Evolutionary conservation across 2,113 vertebrate genomes (phyloP), one percentile per base, ranked within the genome.

Genomic region (Upupa epops): DNA sequence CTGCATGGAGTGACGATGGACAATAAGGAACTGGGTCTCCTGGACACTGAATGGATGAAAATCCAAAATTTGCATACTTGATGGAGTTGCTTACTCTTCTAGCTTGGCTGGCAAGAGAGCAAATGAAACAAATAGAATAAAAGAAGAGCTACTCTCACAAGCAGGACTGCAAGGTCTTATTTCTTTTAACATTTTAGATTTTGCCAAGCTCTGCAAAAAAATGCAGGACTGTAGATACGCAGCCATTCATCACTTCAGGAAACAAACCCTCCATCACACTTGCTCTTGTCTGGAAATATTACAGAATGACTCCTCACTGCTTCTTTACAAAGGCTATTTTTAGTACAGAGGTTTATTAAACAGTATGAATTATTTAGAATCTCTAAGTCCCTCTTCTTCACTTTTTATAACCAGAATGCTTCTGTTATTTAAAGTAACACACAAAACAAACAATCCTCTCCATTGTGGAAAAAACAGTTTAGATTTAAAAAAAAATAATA

Each of bases 101-200:
- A 89, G 52, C 88, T 65, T 51, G 70, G 91, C 83, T 94, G 55
- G 81, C 94, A 94, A 86, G 45, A 84, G 1, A 90, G 51, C 84
- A 93, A 95, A 79, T 75, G 59, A 93, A 95, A 90, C 45, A 93
- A 95, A 90, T 40, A 93, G 34, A 70, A 70, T n/a, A 72, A 90
- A 93, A 46, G 31, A 63, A 87, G 51, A 81, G 54, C 36, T 84
- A 36, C 36, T 73, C 68, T 88, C 65, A 83, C 54, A 64, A 95
- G 40, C 20, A 80, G 65, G 18, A 93, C 45, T 48, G 71, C 31
- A 72, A 90, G 13, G 66, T 78, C 90, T 4, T 68, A 46, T 69
- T 78, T 69, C 26, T 77, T 51, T 48, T 25, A 87, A 93, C 91
- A 83, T 72, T 63, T 78, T 56, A 36, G 15, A 91, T 92, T 92